Evolutionary conservation across 1,140 invertebrate genomes (phyloP), one percentile per base, ranked within the genome.

Genomic region (Periplaneta americana): DNA sequence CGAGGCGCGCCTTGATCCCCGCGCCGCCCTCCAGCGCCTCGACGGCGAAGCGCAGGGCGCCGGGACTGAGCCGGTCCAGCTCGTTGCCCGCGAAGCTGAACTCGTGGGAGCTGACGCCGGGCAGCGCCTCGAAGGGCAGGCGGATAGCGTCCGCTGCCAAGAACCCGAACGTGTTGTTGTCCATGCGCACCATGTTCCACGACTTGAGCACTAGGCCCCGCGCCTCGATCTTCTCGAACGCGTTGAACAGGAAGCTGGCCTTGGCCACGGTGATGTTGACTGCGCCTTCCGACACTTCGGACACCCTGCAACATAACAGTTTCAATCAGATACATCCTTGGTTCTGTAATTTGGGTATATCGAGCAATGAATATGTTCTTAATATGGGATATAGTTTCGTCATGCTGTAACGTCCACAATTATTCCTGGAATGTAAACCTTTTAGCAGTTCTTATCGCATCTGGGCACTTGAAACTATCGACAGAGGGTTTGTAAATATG

Each of bases 101-200:
- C n/a, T 83, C 82, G 87, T 85, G 81, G 87, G 82, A 82, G 88
- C 74, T 32, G 18, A 57, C 79, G 10, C 78, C 82, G 9, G 83
- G 87, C 82, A 85, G 87, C 15, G 83, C 87, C 82, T 85, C 87
- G 17, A 75, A 83, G 4, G 84, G 83, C 83, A 1, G 87, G 85
- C 85, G 85, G 79, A 94, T 90, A 32, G 92, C 91, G 66, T 92
- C 88, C 0, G 87, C 81, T 13, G 91, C 88, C 6, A 94, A 83
- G 34, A 88, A 85, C 33, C 91, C 86, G 84, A 95, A 94, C 28
- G 90, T 89, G 84, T 94, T 94, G 80, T 90, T 87, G 79, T 92
- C 91, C 82, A 95, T 91, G 11, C 87, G 85, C 18, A 94, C 88
- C 82, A 87, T 89, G 84, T 91, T 93, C 91, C 92, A 93, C 10